Evolutionary conservation across 2,888 invertebrate species (phyloP), one percentile per base, ranked within the genome.

Genomic region (Lypha dubia): DNA sequence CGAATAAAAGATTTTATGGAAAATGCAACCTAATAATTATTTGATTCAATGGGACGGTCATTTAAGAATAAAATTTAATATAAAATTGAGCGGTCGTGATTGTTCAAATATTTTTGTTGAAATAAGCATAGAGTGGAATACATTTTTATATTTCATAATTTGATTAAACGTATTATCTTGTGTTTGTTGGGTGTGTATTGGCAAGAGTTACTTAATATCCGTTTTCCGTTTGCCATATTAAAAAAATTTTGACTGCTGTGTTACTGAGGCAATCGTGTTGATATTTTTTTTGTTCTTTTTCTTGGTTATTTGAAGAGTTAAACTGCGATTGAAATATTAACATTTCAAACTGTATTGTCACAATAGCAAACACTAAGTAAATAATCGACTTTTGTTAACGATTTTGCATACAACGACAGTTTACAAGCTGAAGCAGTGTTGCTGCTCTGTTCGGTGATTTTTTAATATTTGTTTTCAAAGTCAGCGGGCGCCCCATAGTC

Each of bases 391-490:
- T 41, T 62, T 41, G 11, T 17, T 4, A 24, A 24, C 3, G 44
- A 20, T 24, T 60, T 60, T 60, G 60, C 28, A 20, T 38, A 53
- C 41, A 28, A 56, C 7, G 9, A 28, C 1, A 24, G 15, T 1
- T 1, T 53, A 4, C 15, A 11, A 24, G 7, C n/a, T 13, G 24
- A 15, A 28, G 15, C 3, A n/a, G 51, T 58, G 41, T n/a, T 28
- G 28, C 28, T 56, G 17, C 28, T 44, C 46, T 41, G 8, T 24
- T n/a, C 38, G 41, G 15, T 41, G 41, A 15, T 15, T 17, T 63
- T 44, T 24, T 8, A 7, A 41, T 41, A 24, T 41, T 70, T 56
- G 13, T 11, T 41, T 24, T n/a, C n/a, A 70, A 65, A 46, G 53
- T 17, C 32, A 51, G 7, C 6, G 9, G 51, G 1, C 11, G 1